Base-by-base conservation (phyloP, 2,888 invertebrate genomes). In the Syrphus vitripennis region DNA sequence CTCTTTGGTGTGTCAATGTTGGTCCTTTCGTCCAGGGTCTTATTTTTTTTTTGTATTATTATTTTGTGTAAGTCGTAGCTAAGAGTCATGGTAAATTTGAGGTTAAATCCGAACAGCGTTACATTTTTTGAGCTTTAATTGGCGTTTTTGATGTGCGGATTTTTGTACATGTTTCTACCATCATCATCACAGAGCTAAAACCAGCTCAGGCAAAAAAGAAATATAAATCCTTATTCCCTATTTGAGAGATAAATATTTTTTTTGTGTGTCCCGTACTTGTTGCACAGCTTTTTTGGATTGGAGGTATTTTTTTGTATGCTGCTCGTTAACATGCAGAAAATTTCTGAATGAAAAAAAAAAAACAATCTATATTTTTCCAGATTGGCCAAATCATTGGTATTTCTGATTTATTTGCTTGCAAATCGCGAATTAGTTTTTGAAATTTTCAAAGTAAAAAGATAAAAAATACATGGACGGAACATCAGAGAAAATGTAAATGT, bases 61-160 rank as follows among this genome's bases (percentile, higher is more conserved):
- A 9, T 19, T 57, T 19, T 24, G 31, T 14, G 48, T 14, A 72
- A 24, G 29, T 61, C 50, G 29, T 31, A 57, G 53, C 24, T 40
- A 34, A 45, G 59, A 55, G 69, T 78, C 53, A 67, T 61, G 48
- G 70, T 45, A 55, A 70, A 70, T 71, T 70, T 67, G 55, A 63
- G 48, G 80, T 59, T 80, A 80, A 79, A 74, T 74, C 69, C 55
- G 37, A 31, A 69, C 55, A 61, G 45, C 45, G 55, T 57, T 63
- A 63, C 61, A 74, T 69, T 59, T n/a, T 83, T 63, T 63, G 14
- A 53, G 74, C 48, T 79, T 83, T 79, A 79, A 79, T 83, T 83
- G 79, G 72, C 71, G 57, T 34, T 48, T 40, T 63, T 21, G 63
- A 65, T 53, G 42, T 26, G 71, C 31, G 48, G 42, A 63, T 24